Base-by-base conservation (phyloP, 2,888 invertebrate genomes). In the Lacanobia oleracea region DNA sequence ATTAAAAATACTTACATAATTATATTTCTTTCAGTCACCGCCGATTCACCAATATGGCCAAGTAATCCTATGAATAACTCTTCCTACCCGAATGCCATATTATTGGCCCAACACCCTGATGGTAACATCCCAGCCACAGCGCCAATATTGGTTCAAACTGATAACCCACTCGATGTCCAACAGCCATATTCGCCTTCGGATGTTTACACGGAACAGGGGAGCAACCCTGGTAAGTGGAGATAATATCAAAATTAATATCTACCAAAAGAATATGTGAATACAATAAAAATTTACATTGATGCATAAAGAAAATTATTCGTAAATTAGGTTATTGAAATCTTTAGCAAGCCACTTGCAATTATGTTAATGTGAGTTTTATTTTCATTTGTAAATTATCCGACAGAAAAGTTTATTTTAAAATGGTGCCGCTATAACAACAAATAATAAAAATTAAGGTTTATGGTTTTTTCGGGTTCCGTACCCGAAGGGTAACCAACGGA, bases 151-250 rank as follows among this genome's bases (percentile, higher is more conserved):
- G 80, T 83, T 1, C 65, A 85, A 59, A 86, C 86, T 6, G 84
- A 85, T 0, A 45, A 10, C 18, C 73, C 63, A 37, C 51, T 7
- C 4, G 60, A 71, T 8, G 61, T 72, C 9, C 79, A 79, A 21
- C 87, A 87, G 37, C 82, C 79, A 1, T 94, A 94, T 75, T 93
- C 94, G 0, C 93, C 94, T 0, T 91, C 93, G 0, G 93, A 93
- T 75, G 63, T 88, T 3, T 93, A 92, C 72, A 72, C 86, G 9
- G 88, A 88, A 18, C 37, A 33, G n/a, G 59, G 27, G 10, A 40
- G 0, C 6, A 75, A 68, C 53, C 59, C 56, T 63, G 82, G 82
- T 80, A 66, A 84, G 79, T 23, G 4, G 1, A 21, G 0, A 21
- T 48, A 43, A 43, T 43, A 43, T 10, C 5, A 33, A 33, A 33